Conservation (phyloP, 2,113 vertebrate genomes). For the Catharus fuscescens region DNA sequence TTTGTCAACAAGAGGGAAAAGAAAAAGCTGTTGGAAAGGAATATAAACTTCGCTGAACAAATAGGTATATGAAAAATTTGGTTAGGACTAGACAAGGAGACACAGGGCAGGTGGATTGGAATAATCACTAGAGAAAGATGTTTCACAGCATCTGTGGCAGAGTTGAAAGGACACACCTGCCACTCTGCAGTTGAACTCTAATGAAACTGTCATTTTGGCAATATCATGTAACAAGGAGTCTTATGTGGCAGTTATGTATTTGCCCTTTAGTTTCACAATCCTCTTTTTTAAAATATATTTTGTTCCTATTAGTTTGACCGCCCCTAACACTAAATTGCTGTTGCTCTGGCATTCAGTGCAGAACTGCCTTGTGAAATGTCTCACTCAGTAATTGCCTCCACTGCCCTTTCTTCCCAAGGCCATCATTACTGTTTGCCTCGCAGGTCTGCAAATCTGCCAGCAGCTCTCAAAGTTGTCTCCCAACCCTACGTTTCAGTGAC, state of each 20-base stretch:
- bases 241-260: background rate
- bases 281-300: background rate
- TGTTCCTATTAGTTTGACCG: background rate
- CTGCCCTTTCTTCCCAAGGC: background rate
- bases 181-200: background rate
- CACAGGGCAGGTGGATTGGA: fast-evolving
- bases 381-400: background rate
- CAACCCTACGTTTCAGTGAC: background rate
- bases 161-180: background rate
- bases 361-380: background rate
- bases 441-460: background rate
- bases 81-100: background rate
- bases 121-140: background rate
- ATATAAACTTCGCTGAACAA: background rate
- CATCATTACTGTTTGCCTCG: background rate
- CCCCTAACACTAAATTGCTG: background rate
- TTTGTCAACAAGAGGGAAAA: background rate
- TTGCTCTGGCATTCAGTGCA: background rate
- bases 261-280: background rate
- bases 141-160: background rate
- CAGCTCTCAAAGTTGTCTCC: background rate
- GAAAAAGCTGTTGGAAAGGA: background rate
- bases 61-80: background rate
- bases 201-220: background rate
- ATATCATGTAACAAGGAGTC: background rate